phyloP scores from a whole-genome alignment of 2,113 vertebrate species.

The Recurvirostra avosetta region DNA sequence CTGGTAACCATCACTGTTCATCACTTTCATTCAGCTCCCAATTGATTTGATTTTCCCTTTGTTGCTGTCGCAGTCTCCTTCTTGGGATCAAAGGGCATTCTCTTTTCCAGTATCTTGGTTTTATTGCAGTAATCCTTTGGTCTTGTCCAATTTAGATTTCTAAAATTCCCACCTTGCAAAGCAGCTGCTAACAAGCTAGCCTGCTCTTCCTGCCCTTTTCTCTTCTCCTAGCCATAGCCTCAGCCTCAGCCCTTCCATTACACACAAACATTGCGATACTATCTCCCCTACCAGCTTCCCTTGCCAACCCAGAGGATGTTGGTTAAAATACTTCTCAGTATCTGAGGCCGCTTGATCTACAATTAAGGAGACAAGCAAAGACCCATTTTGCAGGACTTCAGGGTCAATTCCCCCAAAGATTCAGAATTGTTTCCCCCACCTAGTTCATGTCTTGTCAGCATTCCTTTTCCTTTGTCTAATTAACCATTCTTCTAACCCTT shows the following conservation, averaged over 20 bases:
- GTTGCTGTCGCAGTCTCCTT: not conserved
- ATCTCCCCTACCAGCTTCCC: not conserved
- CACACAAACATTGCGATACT: not conserved
- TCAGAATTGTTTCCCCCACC: not conserved
- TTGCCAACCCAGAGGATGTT: not conserved
- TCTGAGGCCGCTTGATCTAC: not conserved
- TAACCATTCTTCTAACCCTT: not conserved
- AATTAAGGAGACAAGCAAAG: not conserved
- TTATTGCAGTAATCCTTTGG: not conserved
- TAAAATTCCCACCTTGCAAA: not conserved
- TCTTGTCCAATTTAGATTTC: not conserved
- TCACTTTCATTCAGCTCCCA: rapidly evolving
- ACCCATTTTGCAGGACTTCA: not conserved
- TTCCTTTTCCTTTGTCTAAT: not conserved
- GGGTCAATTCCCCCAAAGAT: not conserved
- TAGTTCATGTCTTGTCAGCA: not conserved
- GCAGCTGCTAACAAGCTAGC: not conserved
- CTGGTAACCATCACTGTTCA: not conserved
- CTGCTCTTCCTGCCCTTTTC: not conserved
- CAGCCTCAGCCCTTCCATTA: not conserved
- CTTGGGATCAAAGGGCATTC: not conserved
- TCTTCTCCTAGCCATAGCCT: not conserved
- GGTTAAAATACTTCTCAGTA: not conserved
- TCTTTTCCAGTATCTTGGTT: not conserved
- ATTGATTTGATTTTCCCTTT: not conserved